A percentile compares a stretch with the other conserved stretches of the same genome.
Conservation (phyloP, 2,113 vertebrate species). For the Leucopsar rothschildi region DNA sequence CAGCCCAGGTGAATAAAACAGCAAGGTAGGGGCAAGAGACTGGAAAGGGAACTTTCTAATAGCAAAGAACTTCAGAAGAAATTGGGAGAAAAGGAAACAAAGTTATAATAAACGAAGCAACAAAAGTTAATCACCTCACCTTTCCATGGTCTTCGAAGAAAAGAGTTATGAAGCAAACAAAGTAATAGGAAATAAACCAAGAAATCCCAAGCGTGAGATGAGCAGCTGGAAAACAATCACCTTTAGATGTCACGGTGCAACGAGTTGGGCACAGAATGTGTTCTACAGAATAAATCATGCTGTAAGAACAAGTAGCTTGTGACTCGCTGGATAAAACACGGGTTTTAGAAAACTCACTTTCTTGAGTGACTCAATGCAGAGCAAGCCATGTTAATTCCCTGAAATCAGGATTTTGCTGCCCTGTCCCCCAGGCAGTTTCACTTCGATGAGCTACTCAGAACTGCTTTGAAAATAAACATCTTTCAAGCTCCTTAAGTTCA, state of each 20-base stretch:
- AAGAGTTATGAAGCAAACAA: neutral
- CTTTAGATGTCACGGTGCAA: neutral
- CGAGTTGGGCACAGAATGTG: neutral
- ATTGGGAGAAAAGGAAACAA: neutral
- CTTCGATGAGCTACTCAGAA: neutral
- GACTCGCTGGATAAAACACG: neutral
- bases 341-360: neutral
- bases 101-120: neutral
- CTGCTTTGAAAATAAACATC: neutral
- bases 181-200: neutral
- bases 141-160: fast-evolving
- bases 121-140: neutral
- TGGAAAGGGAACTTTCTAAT: neutral
- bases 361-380: neutral
- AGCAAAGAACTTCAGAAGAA: neutral
- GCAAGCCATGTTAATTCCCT: neutral
- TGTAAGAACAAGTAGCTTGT: neutral
- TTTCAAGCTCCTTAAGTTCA: neutral
- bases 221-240: neutral
- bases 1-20: neutral
- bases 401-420: neutral
- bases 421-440: neutral
- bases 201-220: fast-evolving
- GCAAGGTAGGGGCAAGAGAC: neutral
- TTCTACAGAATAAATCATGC: neutral